phyloP scores from a whole-genome alignment of 2,888 invertebrate genomes.

The Plusia festucae region DNA sequence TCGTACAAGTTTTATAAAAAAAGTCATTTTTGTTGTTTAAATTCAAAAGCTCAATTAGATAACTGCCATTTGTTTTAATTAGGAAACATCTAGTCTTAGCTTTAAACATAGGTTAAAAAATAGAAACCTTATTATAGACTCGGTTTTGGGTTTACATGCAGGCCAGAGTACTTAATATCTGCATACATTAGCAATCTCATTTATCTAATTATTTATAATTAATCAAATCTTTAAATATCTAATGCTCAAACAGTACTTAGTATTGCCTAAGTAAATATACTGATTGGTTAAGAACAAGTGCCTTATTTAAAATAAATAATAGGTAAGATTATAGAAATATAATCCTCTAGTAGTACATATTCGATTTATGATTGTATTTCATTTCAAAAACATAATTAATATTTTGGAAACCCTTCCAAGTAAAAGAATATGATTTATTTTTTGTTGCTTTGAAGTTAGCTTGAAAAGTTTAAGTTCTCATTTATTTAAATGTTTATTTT shows the following conservation, averaged over 20 bases:
- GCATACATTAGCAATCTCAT: slow-evolving; percentile 16
- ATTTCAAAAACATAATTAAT: neutral
- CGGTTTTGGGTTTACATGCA: neutral
- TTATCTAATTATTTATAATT: neutral
- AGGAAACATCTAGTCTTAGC: neutral
- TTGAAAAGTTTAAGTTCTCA: slow-evolving; percentile 10
- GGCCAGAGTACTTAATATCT: neutral
- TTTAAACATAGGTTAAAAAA: neutral
- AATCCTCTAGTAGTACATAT: slow-evolving; percentile 13
- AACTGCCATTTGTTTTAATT: neutral
- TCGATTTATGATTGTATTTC: slow-evolving; percentile 14
- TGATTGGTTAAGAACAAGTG: slow-evolving; percentile 52
- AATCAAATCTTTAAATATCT: slow-evolving; percentile 16
- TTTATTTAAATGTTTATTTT: slow-evolving; percentile 19
- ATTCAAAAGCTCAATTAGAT: neutral
- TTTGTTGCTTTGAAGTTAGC: slow-evolving; percentile 18
- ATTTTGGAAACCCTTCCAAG: slow-evolving; percentile 23
- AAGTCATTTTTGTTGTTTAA: neutral
- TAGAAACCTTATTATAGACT: neutral
- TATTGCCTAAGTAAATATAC: slow-evolving; percentile 42
- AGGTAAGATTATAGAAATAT: slow-evolving; percentile 12
- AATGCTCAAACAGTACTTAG: slow-evolving; percentile 40
- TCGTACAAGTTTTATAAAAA: neutral
- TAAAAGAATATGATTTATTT: slow-evolving; percentile 29
- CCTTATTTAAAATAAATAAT: slow-evolving; percentile 42